phyloP scores from a whole-genome alignment of 2,113 vertebrate species.

The Nesogale talazaci region DNA sequence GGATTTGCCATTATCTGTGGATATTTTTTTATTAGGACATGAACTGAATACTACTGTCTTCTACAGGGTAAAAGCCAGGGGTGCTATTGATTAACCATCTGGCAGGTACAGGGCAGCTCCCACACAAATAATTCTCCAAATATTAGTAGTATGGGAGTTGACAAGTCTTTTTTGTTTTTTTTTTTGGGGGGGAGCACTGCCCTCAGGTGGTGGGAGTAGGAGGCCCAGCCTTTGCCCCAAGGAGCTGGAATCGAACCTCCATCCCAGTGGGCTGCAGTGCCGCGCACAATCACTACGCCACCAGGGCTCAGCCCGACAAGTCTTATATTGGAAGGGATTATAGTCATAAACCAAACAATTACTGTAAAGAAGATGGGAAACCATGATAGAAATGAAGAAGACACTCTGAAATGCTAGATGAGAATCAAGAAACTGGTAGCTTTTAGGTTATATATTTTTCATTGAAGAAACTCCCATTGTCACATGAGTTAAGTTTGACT shows the following conservation, averaged over 20 bases:
- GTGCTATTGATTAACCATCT: neutral
- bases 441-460: neutral
- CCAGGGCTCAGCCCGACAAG: no score
- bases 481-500: conserved; percentile 67
- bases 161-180: neutral
- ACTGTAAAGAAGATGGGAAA: neutral
- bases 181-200: no score
- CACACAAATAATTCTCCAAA: neutral
- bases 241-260: no score
- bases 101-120: neutral
- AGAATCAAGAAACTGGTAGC: neutral
- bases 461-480: neutral
- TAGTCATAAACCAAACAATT: neutral
- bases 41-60: neutral
- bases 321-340: neutral
- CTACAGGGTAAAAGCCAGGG: neutral
- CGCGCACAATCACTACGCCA: no score
- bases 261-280: no score
- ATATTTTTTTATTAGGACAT: neutral
- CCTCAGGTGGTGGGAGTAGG: no score
- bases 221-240: no score
- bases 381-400: neutral
- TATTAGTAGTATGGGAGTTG: neutral
- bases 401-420: neutral
- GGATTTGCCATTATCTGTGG: neutral